A percentile compares a stretch with the other conserved stretches of the same genome.
Evolutionary conservation across 2,113 vertebrate species (phyloP).

Genomic region (Protobothrops mucrosquamatus): DNA sequence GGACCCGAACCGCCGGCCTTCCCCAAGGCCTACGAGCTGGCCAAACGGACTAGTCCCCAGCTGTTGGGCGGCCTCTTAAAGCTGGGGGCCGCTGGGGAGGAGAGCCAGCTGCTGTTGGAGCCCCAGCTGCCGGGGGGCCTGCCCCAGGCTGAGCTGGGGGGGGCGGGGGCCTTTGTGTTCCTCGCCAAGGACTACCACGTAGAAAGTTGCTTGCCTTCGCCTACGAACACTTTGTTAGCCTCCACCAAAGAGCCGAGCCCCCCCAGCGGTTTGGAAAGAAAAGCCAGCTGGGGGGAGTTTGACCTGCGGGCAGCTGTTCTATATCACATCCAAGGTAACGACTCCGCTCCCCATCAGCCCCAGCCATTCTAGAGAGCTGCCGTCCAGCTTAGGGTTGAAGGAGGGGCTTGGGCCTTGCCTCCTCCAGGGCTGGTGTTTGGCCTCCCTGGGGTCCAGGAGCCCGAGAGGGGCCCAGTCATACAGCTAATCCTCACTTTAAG

Average conservation of each 20-base stretch:
- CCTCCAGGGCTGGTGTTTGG: background rate
- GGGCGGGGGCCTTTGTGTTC: conserved; percentile 81
- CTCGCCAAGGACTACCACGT: conserved; percentile 84
- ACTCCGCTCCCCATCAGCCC: background rate
- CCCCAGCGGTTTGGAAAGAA: conserved; percentile 86
- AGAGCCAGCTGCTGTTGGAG: conserved; percentile 76
- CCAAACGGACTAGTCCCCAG: conserved; percentile 91
- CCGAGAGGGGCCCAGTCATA: background rate
- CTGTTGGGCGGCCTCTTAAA: conserved; percentile 74
- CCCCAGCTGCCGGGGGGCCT: conserved; percentile 73
- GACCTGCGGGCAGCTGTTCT: conserved; percentile 93
- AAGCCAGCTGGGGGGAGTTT: conserved; percentile 89
- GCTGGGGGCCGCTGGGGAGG: conserved; percentile 72
- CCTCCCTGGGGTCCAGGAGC: background rate
- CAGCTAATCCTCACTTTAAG: no score
- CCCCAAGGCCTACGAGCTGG: conserved; percentile 83
- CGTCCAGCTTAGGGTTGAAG: background rate
- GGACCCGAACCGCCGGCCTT: conserved; percentile 81
- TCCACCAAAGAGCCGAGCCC: conserved; percentile 85
- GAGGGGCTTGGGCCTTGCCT: background rate
- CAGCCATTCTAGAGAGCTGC: background rate
- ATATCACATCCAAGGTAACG: conserved; percentile 98
- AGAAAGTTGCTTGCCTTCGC: conserved; percentile 81
- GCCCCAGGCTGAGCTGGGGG: conserved; percentile 75
- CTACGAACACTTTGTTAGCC: conserved; percentile 83